Evolutionary conservation across 1,140 invertebrate genomes (phyloP).

Genomic region (Drosophila ogumai): DNA sequence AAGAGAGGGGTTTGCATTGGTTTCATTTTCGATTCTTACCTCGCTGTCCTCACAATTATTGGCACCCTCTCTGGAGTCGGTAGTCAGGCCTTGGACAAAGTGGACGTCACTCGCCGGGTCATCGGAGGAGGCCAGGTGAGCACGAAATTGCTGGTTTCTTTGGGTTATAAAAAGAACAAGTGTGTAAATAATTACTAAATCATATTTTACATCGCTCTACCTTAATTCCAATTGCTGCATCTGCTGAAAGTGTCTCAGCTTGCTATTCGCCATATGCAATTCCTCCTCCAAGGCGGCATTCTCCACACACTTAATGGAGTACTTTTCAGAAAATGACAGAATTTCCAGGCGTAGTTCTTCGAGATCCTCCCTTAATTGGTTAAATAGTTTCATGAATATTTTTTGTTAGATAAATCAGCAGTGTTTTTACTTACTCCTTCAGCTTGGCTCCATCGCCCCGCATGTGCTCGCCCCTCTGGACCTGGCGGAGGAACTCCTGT

Average conservation of each 20-base stretch:
- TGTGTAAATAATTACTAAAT: neutral
- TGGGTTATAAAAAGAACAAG: neutral
- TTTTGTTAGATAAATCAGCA: too few relatives aligned
- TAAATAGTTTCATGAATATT: neutral
- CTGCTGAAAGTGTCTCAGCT: constrained; percentile 92
- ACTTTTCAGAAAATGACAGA: constrained; percentile 94
- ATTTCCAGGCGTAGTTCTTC: constrained; percentile 94
- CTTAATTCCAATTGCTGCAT: constrained; percentile 89
- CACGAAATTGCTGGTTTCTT: constrained; percentile 91
- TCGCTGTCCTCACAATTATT: constrained; percentile 75
- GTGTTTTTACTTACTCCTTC: constrained; percentile 71
- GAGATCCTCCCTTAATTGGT: constrained; percentile 89
- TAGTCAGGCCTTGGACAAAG: constrained; percentile 74
- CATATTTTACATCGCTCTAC: constrained; percentile 59
- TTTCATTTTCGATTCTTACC: constrained; percentile 41
- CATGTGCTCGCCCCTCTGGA: constrained; percentile 86
- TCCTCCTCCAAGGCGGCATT: constrained; percentile 94
- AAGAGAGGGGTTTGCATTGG: constrained; percentile 9
- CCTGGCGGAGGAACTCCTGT: constrained; percentile 92
- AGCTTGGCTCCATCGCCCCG: constrained; percentile 66
- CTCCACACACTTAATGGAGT: constrained; percentile 96
- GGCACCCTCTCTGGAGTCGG: constrained; percentile 59
- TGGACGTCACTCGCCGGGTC: constrained; percentile 86
- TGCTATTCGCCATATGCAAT: constrained; percentile 90
- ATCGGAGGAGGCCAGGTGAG: constrained; percentile 90